A percentile compares a stretch with the other conserved stretches of the same genome.
These are phyloP conservation scores for Myotis lucifugus DNA, from an alignment of 2,113 vertebrate genomes.

Conservation along the genomic window DNA sequence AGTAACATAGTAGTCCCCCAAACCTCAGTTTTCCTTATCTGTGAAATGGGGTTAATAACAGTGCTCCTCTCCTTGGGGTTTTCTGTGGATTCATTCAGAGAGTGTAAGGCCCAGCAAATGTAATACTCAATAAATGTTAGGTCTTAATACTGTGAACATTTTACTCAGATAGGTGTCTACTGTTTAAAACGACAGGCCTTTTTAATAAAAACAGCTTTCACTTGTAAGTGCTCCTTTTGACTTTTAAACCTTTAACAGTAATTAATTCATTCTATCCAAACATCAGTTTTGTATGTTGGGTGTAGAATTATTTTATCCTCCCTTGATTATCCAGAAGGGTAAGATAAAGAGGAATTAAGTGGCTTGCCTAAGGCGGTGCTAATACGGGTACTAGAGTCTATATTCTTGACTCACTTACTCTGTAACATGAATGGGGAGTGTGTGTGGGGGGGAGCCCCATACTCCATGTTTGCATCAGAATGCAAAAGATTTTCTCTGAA, in stretches of 20 bases:
- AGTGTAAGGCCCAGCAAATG: background rate
- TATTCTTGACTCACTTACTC: background rate
- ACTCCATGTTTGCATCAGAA: background rate
- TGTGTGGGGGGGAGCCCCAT: background rate
- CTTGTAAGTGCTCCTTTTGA: slow-evolving; percentile 24
- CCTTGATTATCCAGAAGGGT: background rate
- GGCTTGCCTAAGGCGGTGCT: background rate
- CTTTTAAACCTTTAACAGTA: slow-evolving; percentile 51
- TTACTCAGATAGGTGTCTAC: background rate
- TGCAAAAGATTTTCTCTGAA: background rate
- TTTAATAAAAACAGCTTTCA: slow-evolving; percentile 12
- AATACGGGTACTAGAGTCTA: background rate
- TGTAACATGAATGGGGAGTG: background rate
- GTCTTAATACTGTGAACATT: background rate
- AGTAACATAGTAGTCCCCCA: background rate
- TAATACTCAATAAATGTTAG: background rate
- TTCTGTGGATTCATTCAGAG: background rate
- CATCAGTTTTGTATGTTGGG: background rate
- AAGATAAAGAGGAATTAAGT: background rate
- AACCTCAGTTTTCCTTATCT: slow-evolving; percentile 8
- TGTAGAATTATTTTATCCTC: slow-evolving; percentile 35
- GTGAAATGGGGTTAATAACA: background rate
- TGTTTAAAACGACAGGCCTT: slow-evolving; percentile 8
- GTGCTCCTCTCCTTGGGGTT: background rate
- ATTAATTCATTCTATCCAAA: slow-evolving; percentile 47